Evolutionary conservation across 2,797 vertebrate species (phyloP), one percentile per base, ranked within the genome.

Genomic region (Trematomus bernacchii): DNA sequence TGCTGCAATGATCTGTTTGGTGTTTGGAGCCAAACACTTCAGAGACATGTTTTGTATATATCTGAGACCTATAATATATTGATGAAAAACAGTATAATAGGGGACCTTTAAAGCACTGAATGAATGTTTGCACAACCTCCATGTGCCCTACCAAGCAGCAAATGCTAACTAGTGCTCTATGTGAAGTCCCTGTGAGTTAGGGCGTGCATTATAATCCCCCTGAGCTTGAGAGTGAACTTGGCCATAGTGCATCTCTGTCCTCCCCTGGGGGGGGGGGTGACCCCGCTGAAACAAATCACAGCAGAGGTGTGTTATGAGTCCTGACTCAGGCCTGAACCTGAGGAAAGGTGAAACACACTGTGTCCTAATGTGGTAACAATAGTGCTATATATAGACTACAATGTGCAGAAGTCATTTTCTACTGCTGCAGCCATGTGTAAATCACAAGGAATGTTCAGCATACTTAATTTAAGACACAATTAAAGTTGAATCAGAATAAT

Each of bases 301-400:
- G 79, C 74, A 79, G 83, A 86, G 78, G 67, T 88, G 83, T 79
- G 78, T 71, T 80, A 43, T 86, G 80, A 84, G 76, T 54, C 68
- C 83, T 87, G 85, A 90, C 84, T 87, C 83, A 84, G 74, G 79
- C 77, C 64, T 79, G 50, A 80, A 91, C 88, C 88, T 80, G 80
- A 66, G 87, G 87, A 91, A 87, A 92, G 90, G 89, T 91, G 83
- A 92, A 87, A 58, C n/a, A 3, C 65, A 18, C 77, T 67, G 48
- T 85, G 83, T 70, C 62, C 79, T 84, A 30, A 72, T 80, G 65
- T 44, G 37, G 19, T 72, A 46, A 76, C 66, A 60, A 58, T 64
- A 50, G 43, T 57, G 58, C 73, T 85, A 77, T 83, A 71, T 77
- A 73, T 80, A 84, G 82, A 71, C 58, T 2, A 11, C 19, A 42